phyloP scores from a whole-genome alignment of 1,140 invertebrate species.

The Mesaphorura yosii region DNA sequence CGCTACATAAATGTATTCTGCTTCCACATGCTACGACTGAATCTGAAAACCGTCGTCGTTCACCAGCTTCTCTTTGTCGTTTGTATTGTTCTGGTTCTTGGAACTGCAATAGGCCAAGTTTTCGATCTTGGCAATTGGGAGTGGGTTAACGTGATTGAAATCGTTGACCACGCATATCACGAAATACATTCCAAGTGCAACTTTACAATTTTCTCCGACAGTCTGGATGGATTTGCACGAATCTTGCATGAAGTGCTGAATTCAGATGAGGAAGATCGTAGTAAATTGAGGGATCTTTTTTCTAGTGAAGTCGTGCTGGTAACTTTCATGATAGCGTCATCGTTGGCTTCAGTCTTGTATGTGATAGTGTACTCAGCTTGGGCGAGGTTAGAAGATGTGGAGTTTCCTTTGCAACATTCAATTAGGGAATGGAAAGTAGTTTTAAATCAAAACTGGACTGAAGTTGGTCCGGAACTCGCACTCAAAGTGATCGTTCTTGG shows the following conservation, averaged over 20 bases:
- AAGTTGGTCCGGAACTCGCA: not conserved
- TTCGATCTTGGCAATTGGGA: not conserved
- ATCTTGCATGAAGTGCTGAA: not conserved
- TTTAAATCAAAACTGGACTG: not conserved
- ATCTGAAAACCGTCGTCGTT: not conserved
- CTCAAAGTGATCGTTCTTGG: not conserved
- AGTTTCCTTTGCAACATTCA: conserved; percentile 1
- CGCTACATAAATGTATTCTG: conserved; percentile 3
- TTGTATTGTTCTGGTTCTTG: not conserved
- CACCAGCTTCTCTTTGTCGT: conserved; percentile 1
- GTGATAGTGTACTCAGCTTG: not conserved
- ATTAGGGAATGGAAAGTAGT: not conserved
- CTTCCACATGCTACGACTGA: not conserved
- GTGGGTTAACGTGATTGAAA: not conserved
- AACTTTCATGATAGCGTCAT: not conserved
- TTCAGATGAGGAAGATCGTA: not conserved
- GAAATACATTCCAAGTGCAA: not conserved
- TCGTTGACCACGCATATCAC: not conserved
- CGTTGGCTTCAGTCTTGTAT: not conserved
- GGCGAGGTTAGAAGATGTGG: no score
- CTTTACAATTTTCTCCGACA: conserved; percentile 2
- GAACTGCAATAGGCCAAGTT: no score
- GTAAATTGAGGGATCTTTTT: not conserved
- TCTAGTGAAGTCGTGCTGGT: not conserved
- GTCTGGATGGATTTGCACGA: not conserved